phyloP scores from a whole-genome alignment of 2,888 invertebrate species.

The Trissonchulus latispiculum region DNA sequence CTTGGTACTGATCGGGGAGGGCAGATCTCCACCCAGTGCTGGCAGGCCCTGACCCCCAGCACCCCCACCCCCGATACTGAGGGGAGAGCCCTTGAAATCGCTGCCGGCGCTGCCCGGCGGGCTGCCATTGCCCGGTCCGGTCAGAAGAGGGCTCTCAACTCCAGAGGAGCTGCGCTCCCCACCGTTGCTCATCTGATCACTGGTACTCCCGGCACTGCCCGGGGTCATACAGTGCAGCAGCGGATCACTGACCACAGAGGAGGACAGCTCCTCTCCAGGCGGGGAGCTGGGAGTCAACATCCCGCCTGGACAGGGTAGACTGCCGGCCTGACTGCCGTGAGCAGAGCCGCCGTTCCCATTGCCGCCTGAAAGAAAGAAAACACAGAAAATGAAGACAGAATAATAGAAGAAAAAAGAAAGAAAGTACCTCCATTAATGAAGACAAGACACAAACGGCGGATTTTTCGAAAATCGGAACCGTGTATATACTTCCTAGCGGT shows the following conservation, averaged over 20 bases:
- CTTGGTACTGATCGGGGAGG: slow-evolving; percentile 35
- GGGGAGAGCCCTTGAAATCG: background rate
- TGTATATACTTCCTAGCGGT: too few relatives aligned
- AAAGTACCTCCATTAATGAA: too few relatives aligned
- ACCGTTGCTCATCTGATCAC: background rate
- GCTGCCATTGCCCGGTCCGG: background rate
- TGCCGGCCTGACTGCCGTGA: background rate
- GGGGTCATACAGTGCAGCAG: background rate
- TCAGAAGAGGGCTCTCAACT: background rate
- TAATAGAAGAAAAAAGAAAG: too few relatives aligned
- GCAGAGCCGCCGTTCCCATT: background rate
- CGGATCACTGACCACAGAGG: background rate
- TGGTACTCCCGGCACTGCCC: background rate
- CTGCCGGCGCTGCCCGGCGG: background rate
- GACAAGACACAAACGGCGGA: too few relatives aligned
- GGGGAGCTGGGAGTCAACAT: background rate
- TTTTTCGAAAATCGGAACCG: too few relatives aligned
- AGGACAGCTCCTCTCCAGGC: background rate
- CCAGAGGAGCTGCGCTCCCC: background rate
- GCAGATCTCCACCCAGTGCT: background rate
- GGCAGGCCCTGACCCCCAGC: background rate
- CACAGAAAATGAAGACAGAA: too few relatives aligned
- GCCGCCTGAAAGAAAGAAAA: too few relatives aligned
- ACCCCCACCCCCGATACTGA: background rate
- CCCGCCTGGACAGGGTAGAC: background rate